A percentile compares a stretch with the other conserved stretches of the same genome.
Conservation (phyloP, 2,797 vertebrate genomes). For the Avahi laniger region DNA sequence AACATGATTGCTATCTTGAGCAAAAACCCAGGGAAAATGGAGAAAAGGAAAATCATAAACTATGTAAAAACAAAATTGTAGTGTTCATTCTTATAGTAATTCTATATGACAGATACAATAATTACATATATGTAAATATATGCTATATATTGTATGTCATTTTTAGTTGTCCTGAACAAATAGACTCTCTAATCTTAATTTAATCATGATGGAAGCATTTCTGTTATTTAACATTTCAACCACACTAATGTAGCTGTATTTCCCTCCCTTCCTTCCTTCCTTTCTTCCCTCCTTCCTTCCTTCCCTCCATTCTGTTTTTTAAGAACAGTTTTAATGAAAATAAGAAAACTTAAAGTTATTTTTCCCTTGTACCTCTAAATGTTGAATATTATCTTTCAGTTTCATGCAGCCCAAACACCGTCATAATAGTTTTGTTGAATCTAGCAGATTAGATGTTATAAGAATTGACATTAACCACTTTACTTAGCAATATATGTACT, state of each 20-base stretch:
- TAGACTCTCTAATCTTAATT: background rate
- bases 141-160: background rate
- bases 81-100: background rate
- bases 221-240: background rate
- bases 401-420: background rate
- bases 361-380: background rate
- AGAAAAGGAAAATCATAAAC: background rate
- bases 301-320: background rate
- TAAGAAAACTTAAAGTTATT: background rate
- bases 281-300: no score
- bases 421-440: background rate
- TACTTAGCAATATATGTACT: background rate
- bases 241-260: background rate
- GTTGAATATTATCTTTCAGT: background rate
- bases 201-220: background rate
- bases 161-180: conserved; percentile 4
- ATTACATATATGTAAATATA: background rate
- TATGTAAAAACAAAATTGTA: background rate
- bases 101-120: background rate
- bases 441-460: background rate
- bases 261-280: background rate
- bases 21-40: background rate
- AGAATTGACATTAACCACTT: background rate
- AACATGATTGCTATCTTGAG: background rate
- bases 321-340: background rate